Conservation (phyloP, 2,113 vertebrate genomes). For the Anser brachyrhynchus region DNA sequence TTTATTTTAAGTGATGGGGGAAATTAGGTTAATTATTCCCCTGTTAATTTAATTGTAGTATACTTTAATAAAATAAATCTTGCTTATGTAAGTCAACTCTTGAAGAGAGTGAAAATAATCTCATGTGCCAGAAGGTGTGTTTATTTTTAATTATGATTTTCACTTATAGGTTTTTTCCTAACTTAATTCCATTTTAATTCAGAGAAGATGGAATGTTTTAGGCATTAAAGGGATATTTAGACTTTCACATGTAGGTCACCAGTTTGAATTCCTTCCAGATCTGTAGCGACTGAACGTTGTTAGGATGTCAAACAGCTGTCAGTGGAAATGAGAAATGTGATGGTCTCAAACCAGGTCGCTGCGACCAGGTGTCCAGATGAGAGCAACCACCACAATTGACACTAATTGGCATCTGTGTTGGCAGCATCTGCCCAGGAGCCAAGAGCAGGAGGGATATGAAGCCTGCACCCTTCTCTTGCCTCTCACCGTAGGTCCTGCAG, state of each 20-base stretch:
- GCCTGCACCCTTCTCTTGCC: not conserved
- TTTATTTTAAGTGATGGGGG: slow-evolving; percentile 28
- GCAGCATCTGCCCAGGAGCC: not conserved
- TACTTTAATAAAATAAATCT: slow-evolving; percentile 48
- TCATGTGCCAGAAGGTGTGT: slow-evolving; percentile 40
- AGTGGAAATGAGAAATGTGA: not conserved
- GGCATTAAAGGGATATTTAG: not conserved
- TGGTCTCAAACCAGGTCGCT: not conserved
- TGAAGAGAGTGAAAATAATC: slow-evolving; percentile 41
- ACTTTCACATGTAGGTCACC: slow-evolving; percentile 27
- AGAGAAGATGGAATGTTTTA: not conserved
- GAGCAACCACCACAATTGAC: not conserved
- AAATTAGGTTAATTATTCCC: slow-evolving; percentile 65
- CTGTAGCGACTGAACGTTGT: not conserved
- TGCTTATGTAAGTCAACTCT: slow-evolving; percentile 19
- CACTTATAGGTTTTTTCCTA: not conserved
- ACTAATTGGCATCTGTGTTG: not conserved
- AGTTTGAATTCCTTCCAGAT: slow-evolving; percentile 15
- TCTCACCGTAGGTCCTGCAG: not conserved
- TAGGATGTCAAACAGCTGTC: slow-evolving; percentile 26
- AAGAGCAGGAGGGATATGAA: not conserved
- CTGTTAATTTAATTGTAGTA: slow-evolving; percentile 34
- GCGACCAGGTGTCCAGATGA: slow-evolving; percentile 21
- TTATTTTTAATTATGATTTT: slow-evolving; percentile 62
- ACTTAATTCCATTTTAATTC: slow-evolving; percentile 25